These are phyloP conservation scores for Ciona savignyi DNA, from an alignment of 23 tunicate genomes.

Conservation along the genomic window DNA sequence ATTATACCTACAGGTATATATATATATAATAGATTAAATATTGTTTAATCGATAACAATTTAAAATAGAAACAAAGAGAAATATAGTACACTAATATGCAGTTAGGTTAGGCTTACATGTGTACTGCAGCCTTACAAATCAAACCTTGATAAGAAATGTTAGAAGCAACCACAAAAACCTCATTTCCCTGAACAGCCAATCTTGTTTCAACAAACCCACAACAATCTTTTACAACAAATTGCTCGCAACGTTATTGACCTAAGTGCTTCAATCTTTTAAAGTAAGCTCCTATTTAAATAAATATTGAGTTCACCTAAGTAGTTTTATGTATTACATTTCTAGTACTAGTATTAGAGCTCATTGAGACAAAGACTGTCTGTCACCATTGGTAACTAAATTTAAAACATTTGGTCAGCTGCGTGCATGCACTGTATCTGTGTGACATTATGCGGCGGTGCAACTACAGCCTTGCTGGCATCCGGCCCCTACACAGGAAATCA, in stretches of 20 bases:
- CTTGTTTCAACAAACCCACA: neutral
- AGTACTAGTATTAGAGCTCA: too few species aligned
- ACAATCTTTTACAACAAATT: neutral
- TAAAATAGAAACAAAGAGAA: neutral
- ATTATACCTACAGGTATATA: too few species aligned
- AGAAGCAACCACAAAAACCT: neutral
- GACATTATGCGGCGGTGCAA: neutral
- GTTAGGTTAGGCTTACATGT: neutral
- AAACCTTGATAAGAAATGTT: neutral
- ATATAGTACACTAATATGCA: neutral
- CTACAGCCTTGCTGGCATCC: neutral
- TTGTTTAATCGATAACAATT: neutral
- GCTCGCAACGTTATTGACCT: neutral
- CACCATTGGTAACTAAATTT: neutral
- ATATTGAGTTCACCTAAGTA: too few species aligned
- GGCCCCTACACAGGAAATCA: neutral
- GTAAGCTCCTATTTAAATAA: too few species aligned
- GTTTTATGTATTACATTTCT: too few species aligned
- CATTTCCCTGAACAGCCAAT: neutral
- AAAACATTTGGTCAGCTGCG: neutral
- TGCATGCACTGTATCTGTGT: slow-evolving; percentile 1
- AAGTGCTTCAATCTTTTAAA: neutral
- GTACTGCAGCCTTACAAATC: neutral
- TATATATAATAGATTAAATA: too few species aligned
- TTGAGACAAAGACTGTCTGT: too few species aligned